Evolutionary conservation across 2,888 invertebrate genomes (phyloP).

Genomic region (Trichopria drosophilae): DNA sequence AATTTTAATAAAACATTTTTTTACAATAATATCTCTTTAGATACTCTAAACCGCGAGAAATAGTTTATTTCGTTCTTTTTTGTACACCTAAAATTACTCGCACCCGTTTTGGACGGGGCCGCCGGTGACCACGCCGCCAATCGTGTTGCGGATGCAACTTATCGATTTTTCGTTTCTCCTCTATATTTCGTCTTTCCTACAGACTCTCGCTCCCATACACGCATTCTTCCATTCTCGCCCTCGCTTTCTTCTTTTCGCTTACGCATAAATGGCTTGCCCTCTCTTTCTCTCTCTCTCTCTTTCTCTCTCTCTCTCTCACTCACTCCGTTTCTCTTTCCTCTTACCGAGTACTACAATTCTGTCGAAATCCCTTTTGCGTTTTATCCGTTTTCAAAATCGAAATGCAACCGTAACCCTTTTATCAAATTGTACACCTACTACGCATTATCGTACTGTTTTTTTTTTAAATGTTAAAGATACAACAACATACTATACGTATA

Average conservation of each 20-base stretch:
- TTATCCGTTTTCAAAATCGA: not conserved
- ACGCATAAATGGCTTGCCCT: too few species aligned
- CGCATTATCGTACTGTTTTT: constrained; percentile 41
- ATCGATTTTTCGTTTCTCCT: constrained; percentile 18
- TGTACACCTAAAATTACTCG: constrained; percentile 56
- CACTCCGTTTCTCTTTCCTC: constrained; percentile 8
- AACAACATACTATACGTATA: constrained; percentile 59
- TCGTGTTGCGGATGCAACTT: constrained; percentile 37
- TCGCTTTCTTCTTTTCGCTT: constrained; percentile 14
- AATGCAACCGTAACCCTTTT: constrained; percentile 53
- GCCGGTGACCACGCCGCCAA: constrained; percentile 49
- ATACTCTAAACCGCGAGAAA: constrained; percentile 40
- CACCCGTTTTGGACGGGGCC: constrained; percentile 55
- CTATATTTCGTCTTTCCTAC: not conserved
- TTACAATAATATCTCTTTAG: constrained; percentile 51
- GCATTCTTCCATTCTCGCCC: constrained; percentile 24
- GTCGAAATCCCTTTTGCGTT: not conserved
- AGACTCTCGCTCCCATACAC: constrained; percentile 28
- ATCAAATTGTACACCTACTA: constrained; percentile 55
- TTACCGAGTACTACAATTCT: not conserved
- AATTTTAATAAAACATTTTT: constrained; percentile 49
- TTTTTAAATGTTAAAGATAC: constrained; percentile 55
- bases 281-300: constrained; percentile 8
- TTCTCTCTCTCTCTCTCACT: constrained; percentile 13
- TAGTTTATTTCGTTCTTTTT: constrained; percentile 47